phyloP scores from a whole-genome alignment of 92 coral and sea anemone species.

The Zoanthus gigantus region DNA sequence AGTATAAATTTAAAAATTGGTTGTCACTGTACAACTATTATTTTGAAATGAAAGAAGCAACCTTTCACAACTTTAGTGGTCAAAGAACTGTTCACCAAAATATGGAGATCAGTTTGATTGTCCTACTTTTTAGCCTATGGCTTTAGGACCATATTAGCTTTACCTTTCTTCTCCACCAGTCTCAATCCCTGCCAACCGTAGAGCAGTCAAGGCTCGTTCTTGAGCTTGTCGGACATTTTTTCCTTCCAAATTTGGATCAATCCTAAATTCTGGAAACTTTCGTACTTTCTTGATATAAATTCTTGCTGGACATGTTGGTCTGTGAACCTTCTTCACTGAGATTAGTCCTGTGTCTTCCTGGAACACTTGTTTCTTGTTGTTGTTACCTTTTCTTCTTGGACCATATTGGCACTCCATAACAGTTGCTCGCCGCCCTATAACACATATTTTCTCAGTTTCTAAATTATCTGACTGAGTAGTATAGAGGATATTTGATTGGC shows the following conservation, averaged over 20 bases:
- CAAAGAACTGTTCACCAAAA: no score
- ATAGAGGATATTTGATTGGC: no score
- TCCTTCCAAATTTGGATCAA: conserved; percentile 89
- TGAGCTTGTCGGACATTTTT: conserved; percentile 95
- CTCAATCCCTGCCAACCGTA: conserved; percentile 90
- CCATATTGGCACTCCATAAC: conserved; percentile 99
- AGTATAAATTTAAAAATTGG: no score
- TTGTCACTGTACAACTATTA: no score
- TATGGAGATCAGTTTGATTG: no score
- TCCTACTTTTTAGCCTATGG: no score
- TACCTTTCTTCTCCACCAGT: conserved; percentile 98
- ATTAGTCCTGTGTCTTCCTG: conserved; percentile 70
- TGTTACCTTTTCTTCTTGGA: conserved; percentile 91
- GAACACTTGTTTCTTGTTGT: conserved; percentile 78
- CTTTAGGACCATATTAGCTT: no score
- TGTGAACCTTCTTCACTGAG: conserved; percentile 70
- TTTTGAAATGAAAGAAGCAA: no score
- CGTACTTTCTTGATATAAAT: conserved; percentile 95
- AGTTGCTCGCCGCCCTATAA: conserved; percentile 95
- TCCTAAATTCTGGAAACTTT: conserved; percentile 95
- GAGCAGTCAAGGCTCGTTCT: conserved; percentile 90
- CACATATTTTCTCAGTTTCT: neutral
- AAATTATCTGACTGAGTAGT: no score
- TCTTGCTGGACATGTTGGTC: conserved; percentile 99
- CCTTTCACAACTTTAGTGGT: no score